Evolutionary conservation across 2,797 vertebrate species (phyloP), one percentile per base, ranked within the genome.

Genomic region (Pagetopsis macropterus): DNA sequence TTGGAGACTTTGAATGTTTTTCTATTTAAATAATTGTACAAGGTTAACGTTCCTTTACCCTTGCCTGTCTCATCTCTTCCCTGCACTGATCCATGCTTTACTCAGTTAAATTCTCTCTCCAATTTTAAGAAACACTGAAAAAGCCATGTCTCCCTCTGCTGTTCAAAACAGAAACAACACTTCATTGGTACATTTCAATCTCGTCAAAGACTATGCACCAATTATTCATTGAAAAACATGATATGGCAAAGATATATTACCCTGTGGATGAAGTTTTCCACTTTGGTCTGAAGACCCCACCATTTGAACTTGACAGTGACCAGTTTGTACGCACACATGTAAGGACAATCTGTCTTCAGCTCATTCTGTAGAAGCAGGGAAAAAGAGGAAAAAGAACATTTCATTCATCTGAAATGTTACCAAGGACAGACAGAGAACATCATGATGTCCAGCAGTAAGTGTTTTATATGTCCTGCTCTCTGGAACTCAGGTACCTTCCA

Each of bases 261-360:
- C 95, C 95, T 96, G 57, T 99, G 97, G 89, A 99, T 98, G 91
- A 99, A 98, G 72, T 96, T 96, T 86, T 99, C 97, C 12, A 99
- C 95, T 94, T 98, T 98, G 94, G 95, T 97, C 88, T 98, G 96
- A 84, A 99, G 93, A 31, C 97, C 97, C 97, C 97, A 99, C 97
- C 97, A 98, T 75, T 96, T 96, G 93, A 98, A 99, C 89, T 98
- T 98, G 90, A 99, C 97, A 1, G 97, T 98, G 89, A 99, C 98
- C 91, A 99, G 94, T 93, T 99, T 99, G 91, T 98, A 99, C 27
- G 97, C 97, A 80, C 97, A 99, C 97, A 99, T 99, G 88, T 95
- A 95, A 37, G 97, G 96, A 82, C 95, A 95, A 63, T 97, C 96
- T 3, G 94, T 87, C 87, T 94, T 94, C 74, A 98, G 89, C 81